These are phyloP conservation scores for Dissostichus mawsoni DNA, from an alignment of 2,113 vertebrate species.

Conservation along the genomic window DNA sequence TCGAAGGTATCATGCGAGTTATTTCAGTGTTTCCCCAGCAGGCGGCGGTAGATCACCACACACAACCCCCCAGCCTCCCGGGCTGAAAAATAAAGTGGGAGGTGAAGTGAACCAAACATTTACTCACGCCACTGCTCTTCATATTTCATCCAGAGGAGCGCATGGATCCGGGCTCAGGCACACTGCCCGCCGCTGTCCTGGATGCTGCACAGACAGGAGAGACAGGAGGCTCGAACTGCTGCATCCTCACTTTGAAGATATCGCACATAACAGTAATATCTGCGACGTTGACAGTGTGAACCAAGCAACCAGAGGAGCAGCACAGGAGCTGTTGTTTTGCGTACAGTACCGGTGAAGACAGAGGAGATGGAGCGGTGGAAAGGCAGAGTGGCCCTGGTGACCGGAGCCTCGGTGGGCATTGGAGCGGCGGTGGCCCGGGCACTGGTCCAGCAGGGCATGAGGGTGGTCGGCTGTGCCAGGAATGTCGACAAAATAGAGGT, in stretches of 20 bases:
- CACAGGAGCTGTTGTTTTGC: conserved; percentile 14
- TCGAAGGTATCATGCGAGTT: neutral
- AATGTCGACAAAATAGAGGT: conserved; percentile 96
- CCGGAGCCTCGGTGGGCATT: conserved; percentile 94
- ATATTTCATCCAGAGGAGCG: conserved; percentile 77
- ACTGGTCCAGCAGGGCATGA: conserved; percentile 93
- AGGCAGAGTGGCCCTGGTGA: conserved; percentile 93
- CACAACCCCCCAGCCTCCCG: too few species aligned
- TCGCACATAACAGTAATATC: neutral
- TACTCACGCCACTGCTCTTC: conserved; percentile 47
- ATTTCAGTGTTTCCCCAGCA: conserved; percentile 24
- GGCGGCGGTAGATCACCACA: conserved; percentile 38
- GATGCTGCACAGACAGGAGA: conserved; percentile 49
- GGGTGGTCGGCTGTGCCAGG: conserved; percentile 93
- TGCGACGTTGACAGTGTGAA: neutral
- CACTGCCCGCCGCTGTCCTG: conserved; percentile 54
- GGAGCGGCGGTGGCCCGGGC: conserved; percentile 93
- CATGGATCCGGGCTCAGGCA: conserved; percentile 66
- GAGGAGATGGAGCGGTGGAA: conserved; percentile 92
- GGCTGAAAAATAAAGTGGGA: conserved; percentile 66
- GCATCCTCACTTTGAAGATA: conserved; percentile 34
- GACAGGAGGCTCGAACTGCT: conserved; percentile 31
- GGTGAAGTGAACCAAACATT: conserved; percentile 66
- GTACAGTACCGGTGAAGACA: conserved; percentile 25
- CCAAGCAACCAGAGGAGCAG: neutral